These are phyloP conservation scores for Scyliorhinus canicula DNA, from an alignment of 2,797 vertebrate species.

Conservation along the genomic window DNA sequence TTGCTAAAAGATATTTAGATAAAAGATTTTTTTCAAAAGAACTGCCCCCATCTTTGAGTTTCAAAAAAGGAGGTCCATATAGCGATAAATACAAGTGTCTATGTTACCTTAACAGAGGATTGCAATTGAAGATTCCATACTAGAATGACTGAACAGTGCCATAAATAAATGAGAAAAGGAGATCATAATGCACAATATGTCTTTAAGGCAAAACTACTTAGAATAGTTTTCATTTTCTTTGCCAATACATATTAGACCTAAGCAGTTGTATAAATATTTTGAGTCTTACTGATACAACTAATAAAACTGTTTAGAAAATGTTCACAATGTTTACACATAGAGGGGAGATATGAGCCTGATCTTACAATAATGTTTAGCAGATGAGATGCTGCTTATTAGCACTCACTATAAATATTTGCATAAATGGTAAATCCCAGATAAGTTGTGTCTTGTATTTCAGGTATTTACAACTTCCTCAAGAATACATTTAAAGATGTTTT, in stretches of 20 bases:
- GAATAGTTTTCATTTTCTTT: slow-evolving; percentile 51
- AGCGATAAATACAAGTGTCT: background rate
- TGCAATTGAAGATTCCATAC: background rate
- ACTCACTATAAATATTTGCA: slow-evolving; percentile 72
- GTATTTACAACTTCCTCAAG: slow-evolving; percentile 57
- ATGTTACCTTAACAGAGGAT: background rate
- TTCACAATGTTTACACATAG: slow-evolving; percentile 60
- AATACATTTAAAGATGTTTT: background rate
- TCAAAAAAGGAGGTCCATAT: background rate
- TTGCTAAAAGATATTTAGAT: background rate
- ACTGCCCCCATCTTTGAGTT: background rate
- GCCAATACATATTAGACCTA: slow-evolving; percentile 56
- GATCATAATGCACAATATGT: slow-evolving; percentile 48
- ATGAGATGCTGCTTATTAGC: slow-evolving; percentile 63
- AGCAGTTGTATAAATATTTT: slow-evolving; percentile 66
- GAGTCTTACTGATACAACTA: slow-evolving; percentile 58
- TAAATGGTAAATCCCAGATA: slow-evolving; percentile 61
- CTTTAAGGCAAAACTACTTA: slow-evolving; percentile 49
- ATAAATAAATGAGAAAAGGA: slow-evolving; percentile 50
- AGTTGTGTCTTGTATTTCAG: slow-evolving; percentile 51
- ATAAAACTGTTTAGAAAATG: slow-evolving; percentile 67
- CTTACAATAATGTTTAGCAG: slow-evolving; percentile 57
- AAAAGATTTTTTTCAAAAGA: background rate
- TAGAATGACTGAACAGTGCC: slow-evolving; percentile 43
- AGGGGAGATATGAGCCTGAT: slow-evolving; percentile 58